Conservation (phyloP, 2,797 vertebrate species). For the Eurystomus glaucurus region DNA sequence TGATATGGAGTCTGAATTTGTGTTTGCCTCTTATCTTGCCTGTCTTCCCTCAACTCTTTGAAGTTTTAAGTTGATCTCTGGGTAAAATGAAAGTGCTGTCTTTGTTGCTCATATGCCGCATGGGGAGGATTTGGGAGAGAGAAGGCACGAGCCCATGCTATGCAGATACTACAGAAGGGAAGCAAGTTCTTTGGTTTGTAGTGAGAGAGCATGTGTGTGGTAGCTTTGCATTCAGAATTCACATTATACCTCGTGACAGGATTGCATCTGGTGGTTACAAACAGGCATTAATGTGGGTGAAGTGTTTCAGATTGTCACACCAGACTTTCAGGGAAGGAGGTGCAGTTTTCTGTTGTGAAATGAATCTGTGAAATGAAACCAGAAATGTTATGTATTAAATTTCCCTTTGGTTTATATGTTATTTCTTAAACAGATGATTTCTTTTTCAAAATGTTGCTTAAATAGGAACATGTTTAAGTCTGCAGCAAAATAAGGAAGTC, state of each 20-base stretch:
- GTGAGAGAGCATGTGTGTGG: accelerated
- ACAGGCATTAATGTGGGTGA: not conserved
- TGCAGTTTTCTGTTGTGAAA: not conserved
- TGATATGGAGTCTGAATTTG: not conserved
- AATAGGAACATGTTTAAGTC: not conserved
- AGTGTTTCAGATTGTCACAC: not conserved
- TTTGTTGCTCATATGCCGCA: not conserved
- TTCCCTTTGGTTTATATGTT: not conserved
- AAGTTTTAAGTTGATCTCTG: not conserved
- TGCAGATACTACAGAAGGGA: not conserved
- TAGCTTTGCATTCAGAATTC: not conserved
- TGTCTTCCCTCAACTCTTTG: not conserved
- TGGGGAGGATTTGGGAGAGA: not conserved
- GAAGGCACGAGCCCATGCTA: not conserved
- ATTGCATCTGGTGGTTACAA: not conserved
- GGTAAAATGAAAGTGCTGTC: not conserved
- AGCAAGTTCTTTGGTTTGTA: not conserved
- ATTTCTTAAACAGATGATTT: not conserved
- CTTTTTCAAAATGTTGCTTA: not conserved
- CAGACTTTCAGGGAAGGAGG: not conserved
- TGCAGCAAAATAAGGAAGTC: not conserved
- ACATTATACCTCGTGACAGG: accelerated
- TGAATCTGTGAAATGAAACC: not conserved
- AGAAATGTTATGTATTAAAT: not conserved
- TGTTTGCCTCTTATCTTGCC: not conserved